Evolutionary conservation across 2,797 vertebrate species (phyloP).

Genomic region (Neosilurus hyrtlii): DNA sequence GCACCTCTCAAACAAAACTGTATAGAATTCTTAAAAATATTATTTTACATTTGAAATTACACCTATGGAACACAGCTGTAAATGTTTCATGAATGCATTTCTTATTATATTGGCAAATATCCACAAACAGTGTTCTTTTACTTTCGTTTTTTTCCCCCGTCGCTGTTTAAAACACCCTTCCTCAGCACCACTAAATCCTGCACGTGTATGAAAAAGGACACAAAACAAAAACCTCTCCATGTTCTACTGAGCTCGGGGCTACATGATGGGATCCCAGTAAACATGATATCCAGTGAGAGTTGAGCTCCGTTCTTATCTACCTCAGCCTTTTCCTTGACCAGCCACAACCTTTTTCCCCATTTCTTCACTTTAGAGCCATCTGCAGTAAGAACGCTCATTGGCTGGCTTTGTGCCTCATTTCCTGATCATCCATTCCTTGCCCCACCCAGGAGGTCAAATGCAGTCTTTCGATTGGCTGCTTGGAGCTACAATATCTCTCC

Average conservation of each 20-base stretch:
- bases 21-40: slow-evolving; percentile 84
- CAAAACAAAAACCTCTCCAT: slow-evolving; percentile 45
- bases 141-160: slow-evolving; percentile 68
- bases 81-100: slow-evolving; percentile 81
- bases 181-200: slow-evolving; percentile 59
- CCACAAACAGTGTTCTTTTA: slow-evolving; percentile 74
- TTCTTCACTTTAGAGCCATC: slow-evolving; percentile 61
- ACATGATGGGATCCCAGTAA: slow-evolving; percentile 39
- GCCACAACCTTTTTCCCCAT: slow-evolving; percentile 55
- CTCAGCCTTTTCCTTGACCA: slow-evolving; percentile 16
- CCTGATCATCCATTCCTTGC: slow-evolving; percentile 62
- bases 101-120: slow-evolving; percentile 85
- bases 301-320: slow-evolving; percentile 14
- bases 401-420: slow-evolving; percentile 50
- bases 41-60: slow-evolving; percentile 90
- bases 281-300: slow-evolving; percentile 20
- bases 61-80: slow-evolving; percentile 86
- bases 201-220: slow-evolving; percentile 48
- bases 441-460: slow-evolving; percentile 67
- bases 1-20: slow-evolving; percentile 57
- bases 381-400: slow-evolving; percentile 64
- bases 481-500: slow-evolving; percentile 64
- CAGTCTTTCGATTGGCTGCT: slow-evolving; percentile 65
- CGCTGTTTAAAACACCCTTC: slow-evolving; percentile 63
- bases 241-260: slow-evolving; percentile 39